These are phyloP conservation scores for Helarctos malayanus DNA, from an alignment of 2,797 vertebrate genomes.

Conservation along the genomic window DNA sequence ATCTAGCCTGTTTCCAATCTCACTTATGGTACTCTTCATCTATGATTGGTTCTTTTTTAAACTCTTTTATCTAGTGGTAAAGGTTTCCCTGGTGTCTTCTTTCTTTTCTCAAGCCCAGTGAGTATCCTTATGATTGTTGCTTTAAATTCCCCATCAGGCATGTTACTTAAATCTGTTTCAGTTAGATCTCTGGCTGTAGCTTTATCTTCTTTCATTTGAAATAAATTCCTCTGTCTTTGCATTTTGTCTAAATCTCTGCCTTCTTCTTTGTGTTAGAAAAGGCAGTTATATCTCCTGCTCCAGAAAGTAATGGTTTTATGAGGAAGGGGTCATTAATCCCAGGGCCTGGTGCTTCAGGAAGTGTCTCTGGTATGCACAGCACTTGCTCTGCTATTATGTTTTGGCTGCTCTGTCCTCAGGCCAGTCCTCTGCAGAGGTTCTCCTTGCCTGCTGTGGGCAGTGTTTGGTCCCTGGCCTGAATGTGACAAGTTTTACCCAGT, in stretches of 20 bases:
- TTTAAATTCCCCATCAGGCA: background rate
- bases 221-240: background rate
- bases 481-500: background rate
- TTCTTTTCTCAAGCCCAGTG: background rate
- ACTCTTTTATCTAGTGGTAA: background rate
- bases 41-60: background rate
- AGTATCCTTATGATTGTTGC: background rate
- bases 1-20: background rate
- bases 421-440: background rate
- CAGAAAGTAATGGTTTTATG: background rate
- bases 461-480: background rate
- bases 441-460: background rate
- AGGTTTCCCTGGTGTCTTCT: background rate
- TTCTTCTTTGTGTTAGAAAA: background rate
- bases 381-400: background rate
- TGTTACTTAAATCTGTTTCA: background rate
- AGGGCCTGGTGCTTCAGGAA: background rate
- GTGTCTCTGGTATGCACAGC: background rate
- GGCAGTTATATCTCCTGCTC: background rate
- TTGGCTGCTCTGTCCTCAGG: background rate
- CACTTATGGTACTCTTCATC: background rate
- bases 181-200: background rate
- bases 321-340: background rate
- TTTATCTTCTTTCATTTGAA: background rate
- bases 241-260: background rate